These are phyloP conservation scores for Epizoanthus fatuus DNA, from an alignment of 92 coral and sea anemone genomes.

Conservation along the genomic window DNA sequence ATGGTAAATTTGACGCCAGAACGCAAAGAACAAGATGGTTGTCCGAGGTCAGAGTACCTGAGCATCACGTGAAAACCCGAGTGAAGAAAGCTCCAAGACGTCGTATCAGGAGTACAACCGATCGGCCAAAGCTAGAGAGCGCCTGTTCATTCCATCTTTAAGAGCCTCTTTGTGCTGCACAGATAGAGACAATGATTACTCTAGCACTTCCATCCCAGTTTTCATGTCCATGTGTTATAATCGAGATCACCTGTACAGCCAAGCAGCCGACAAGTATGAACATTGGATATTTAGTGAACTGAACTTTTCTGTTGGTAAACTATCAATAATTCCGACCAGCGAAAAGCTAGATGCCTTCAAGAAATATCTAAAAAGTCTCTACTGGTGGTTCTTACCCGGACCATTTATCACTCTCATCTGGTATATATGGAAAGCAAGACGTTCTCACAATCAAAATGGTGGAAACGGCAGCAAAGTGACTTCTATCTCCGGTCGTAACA, in stretches of 20 bases:
- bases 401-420: slow-evolving; percentile 5
- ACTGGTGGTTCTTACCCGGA: slow-evolving; percentile 1
- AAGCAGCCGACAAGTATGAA: too few species aligned
- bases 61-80: background rate
- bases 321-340: too few species aligned
- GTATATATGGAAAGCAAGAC: background rate
- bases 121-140: background rate
- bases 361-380: background rate
- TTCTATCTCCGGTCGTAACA: too few species aligned
- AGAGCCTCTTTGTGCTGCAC: background rate
- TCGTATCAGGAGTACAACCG: background rate
- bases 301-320: background rate
- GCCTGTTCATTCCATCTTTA: slow-evolving; percentile 1
- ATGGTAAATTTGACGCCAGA: background rate
- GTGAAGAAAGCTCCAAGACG: background rate
- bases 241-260: background rate
- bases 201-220: too few species aligned
- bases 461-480: too few species aligned
- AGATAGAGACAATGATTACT: too few species aligned
- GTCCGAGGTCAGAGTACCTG: background rate
- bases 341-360: background rate
- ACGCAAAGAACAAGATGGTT: too few species aligned
- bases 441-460: too few species aligned
- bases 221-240: too few species aligned
- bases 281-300: background rate